Evolutionary conservation across 2,888 invertebrate species (phyloP).

Genomic region (Euplexia lucipara): DNA sequence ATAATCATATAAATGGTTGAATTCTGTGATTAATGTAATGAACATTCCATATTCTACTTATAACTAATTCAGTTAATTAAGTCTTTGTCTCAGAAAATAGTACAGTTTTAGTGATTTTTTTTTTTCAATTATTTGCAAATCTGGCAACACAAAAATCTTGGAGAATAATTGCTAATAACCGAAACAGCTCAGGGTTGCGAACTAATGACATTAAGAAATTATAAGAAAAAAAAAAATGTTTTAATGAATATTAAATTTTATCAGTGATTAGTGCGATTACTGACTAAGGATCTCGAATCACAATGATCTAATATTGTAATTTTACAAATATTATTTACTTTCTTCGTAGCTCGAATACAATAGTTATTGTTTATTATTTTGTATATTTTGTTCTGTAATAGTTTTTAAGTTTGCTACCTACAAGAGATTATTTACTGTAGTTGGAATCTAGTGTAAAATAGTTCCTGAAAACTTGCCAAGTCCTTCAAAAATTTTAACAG

Average conservation of each 20-base stretch:
- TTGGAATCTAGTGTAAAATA: conserved; percentile 9
- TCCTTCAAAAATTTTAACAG: background rate
- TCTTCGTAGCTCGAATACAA: conserved; percentile 18
- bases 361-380: conserved; percentile 35
- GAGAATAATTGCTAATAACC: background rate
- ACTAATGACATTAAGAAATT: conserved; percentile 11
- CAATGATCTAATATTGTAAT: conserved; percentile 30
- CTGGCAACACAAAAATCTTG: background rate
- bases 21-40: conserved; percentile 18
- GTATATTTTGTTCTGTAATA: conserved; percentile 38
- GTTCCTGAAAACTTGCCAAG: conserved; percentile 4
- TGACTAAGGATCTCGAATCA: conserved; percentile 24
- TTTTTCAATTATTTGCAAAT: background rate
- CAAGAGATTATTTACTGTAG: conserved; percentile 24
- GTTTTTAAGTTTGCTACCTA: conserved; percentile 41
- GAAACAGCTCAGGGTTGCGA: background rate
- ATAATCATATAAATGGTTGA: conserved; percentile 22
- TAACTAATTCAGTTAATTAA: no score
- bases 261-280: no score
- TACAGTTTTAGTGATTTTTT: background rate
- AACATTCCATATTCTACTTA: no score
- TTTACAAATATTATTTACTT: conserved; percentile 33
- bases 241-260: background rate
- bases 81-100: no score
- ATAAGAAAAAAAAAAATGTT: background rate